phyloP scores from a whole-genome alignment of 2,888 invertebrate species.

The Tenthredo livida region DNA sequence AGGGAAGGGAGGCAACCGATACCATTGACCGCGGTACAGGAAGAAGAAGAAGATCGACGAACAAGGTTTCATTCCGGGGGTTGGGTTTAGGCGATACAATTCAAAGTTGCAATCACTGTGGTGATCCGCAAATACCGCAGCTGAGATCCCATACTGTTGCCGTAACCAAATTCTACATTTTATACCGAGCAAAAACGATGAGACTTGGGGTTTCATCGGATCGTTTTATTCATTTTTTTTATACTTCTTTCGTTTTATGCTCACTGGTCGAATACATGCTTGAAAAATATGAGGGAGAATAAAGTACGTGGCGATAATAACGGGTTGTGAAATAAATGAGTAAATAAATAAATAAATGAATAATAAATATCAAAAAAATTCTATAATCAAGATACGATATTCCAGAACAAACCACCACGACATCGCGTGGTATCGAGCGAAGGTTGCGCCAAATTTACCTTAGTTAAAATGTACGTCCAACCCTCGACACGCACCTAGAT shows the following conservation, averaged over 20 bases:
- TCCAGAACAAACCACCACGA: neutral
- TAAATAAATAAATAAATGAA: no score
- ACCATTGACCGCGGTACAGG: conserved; percentile 25
- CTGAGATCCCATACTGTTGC: neutral
- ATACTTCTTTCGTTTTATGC: no score
- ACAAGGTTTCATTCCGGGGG: neutral
- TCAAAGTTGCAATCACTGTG: conserved; percentile 65
- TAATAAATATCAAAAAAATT: neutral
- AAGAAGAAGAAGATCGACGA: conserved; percentile 29
- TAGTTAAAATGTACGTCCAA: conserved; percentile 30
- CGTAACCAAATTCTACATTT: neutral
- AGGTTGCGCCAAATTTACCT: conserved; percentile 36
- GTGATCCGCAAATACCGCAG: conserved; percentile 63
- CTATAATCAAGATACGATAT: conserved; percentile 8
- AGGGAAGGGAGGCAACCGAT: conserved; percentile 18
- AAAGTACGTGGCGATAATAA: neutral
- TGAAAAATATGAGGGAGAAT: neutral
- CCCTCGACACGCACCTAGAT: conserved; percentile 30
- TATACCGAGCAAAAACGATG: neutral
- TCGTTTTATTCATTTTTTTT: neutral
- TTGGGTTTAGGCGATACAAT: conserved; percentile 59
- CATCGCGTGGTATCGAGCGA: conserved; percentile 13
- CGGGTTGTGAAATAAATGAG: neutral
- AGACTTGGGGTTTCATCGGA: neutral
- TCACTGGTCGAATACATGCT: neutral